Percentiles rank a stretch among this genome's conserved stretches.
Conservation (phyloP, 2,888 invertebrate genomes). For the Cantharis rustica region DNA sequence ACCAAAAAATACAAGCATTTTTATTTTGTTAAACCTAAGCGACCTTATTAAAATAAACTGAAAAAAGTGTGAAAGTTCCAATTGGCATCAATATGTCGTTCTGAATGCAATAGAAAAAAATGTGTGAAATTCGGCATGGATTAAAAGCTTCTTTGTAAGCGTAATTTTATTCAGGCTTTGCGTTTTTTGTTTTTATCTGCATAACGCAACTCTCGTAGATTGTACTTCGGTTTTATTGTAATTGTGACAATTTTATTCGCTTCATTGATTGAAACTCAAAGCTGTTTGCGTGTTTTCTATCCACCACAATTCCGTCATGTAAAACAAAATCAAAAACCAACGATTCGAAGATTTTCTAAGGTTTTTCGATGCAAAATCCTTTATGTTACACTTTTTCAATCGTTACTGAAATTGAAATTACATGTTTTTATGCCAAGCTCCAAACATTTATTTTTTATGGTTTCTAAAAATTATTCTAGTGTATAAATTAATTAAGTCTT, state of each 20-base stretch:
- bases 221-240: conserved; percentile 4
- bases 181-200: not conserved
- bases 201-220: not conserved
- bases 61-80: not conserved
- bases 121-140: not conserved
- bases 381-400: conserved; percentile 3
- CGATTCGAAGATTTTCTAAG: not conserved
- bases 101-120: not conserved
- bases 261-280: conserved; percentile 7
- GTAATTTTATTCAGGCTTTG: not conserved
- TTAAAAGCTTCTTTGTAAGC: not conserved
- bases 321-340: conserved; percentile 2
- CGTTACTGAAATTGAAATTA: not conserved
- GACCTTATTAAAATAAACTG: not conserved
- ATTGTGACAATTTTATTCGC: conserved; percentile 4
- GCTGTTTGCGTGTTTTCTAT: not conserved
- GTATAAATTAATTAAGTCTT: not conserved
- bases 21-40: not conserved
- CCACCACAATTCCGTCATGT: not conserved
- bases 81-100: not conserved
- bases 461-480: not conserved
- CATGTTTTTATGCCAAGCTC: not conserved
- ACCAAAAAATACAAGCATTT: not conserved
- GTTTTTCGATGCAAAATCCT: not conserved
- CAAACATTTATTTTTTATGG: not conserved